A percentile compares a stretch with the other conserved stretches of the same genome.
These are phyloP conservation scores for Harpalus rufipes DNA, from an alignment of 2,888 invertebrate species.

Conservation along the genomic window DNA sequence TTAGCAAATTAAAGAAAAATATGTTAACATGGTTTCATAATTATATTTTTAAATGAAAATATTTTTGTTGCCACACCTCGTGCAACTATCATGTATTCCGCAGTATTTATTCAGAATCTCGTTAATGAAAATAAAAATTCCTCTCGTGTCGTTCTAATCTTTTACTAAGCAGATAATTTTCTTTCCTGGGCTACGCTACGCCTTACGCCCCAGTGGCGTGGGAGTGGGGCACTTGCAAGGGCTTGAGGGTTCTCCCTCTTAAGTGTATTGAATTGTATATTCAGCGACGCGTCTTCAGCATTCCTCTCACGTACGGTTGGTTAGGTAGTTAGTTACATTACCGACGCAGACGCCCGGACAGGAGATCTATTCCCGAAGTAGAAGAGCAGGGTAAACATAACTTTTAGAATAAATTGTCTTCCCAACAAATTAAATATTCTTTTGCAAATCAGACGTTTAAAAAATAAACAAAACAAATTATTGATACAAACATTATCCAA, in stretches of 20 bases:
- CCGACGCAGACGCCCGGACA: slow-evolving; percentile 68
- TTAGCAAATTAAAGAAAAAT: no score
- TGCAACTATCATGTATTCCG: neutral
- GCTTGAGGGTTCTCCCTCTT: slow-evolving; percentile 60
- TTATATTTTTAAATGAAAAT: no score
- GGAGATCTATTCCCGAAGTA: slow-evolving; percentile 11
- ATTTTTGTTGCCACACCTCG: no score
- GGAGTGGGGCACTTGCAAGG: slow-evolving; percentile 1
- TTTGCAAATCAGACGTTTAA: slow-evolving; percentile 16
- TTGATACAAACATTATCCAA: no score
- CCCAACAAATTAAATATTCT: slow-evolving; percentile 32
- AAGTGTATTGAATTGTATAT: slow-evolving; percentile 72
- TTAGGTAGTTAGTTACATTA: slow-evolving; percentile 72
- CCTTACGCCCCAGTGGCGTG: slow-evolving; percentile 17
- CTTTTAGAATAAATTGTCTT: slow-evolving; percentile 45
- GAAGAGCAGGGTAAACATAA: slow-evolving; percentile 17
- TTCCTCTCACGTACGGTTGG: slow-evolving; percentile 72
- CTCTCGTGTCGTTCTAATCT: slow-evolving; percentile 60
- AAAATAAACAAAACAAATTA: neutral
- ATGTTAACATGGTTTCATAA: no score
- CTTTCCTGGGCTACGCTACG: slow-evolving; percentile 43
- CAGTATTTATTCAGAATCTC: slow-evolving; percentile 57
- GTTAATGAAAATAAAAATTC: slow-evolving; percentile 64
- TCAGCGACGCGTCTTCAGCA: slow-evolving; percentile 67
- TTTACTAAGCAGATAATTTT: slow-evolving; percentile 67